These are phyloP conservation scores for Gymnoscelis rufifasciata DNA, from an alignment of 2,888 invertebrate genomes.

Conservation along the genomic window DNA sequence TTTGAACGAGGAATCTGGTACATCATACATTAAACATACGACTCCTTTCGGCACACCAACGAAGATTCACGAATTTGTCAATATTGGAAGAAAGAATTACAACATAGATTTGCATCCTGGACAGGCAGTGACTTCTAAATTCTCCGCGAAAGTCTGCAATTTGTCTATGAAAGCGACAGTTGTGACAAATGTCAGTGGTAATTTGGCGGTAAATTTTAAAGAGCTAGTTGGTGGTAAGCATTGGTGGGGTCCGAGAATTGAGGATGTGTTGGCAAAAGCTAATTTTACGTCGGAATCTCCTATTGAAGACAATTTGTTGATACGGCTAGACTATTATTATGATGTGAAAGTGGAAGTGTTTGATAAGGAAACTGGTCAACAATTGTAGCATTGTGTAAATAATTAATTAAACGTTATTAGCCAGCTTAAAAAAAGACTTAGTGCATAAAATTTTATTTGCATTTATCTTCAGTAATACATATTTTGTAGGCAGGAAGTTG, in stretches of 20 bases:
- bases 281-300: slow-evolving; percentile 4
- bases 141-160: slow-evolving; percentile 13
- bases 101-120: slow-evolving; percentile 9
- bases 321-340: slow-evolving; percentile 11
- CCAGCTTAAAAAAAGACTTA: no score
- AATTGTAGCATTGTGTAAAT: slow-evolving; percentile 1
- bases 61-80: slow-evolving; percentile 1
- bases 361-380: slow-evolving; percentile 9
- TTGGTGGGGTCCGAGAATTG: slow-evolving; percentile 13
- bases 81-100: slow-evolving; percentile 5
- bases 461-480: no score
- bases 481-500: no score
- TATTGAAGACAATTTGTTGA: slow-evolving; percentile 5
- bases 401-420: no score
- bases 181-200: slow-evolving; percentile 15
- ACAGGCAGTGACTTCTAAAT: slow-evolving; percentile 7
- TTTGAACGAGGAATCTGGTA: slow-evolving; percentile 10
- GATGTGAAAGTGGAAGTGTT: slow-evolving; percentile 14
- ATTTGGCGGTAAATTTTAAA: slow-evolving; percentile 18
- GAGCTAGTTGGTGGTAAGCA: slow-evolving; percentile 10
- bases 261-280: slow-evolving; percentile 10
- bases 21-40: slow-evolving; percentile 6
- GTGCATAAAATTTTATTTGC: no score
- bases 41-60: slow-evolving; percentile 9
- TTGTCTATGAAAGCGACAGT: slow-evolving; percentile 4